Base-by-base conservation (phyloP, 2,113 vertebrate genomes). In the Phrynosoma platyrhinos region DNA sequence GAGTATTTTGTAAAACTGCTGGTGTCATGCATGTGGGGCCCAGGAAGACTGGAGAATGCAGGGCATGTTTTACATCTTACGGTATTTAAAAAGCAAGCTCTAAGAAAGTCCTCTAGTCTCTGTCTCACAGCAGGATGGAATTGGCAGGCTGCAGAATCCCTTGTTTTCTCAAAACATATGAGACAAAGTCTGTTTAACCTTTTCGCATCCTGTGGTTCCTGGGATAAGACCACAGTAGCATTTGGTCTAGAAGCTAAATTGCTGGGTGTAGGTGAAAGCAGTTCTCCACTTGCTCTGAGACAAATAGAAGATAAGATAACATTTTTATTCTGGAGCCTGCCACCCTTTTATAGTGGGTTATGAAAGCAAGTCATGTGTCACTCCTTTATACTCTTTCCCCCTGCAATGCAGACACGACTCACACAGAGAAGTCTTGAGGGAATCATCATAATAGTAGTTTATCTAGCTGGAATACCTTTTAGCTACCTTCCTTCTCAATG, bases 21-120 rank as follows among this genome's bases (percentile, higher is more conserved):
- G 10, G 32, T 16, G 4, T 30, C 23, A 16, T 10, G 92, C 93
- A 94, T 94, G 94, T 95, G 94, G 96, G 96, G 95, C 75, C 89
- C 97, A 97, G 97, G 97, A 97, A 97, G 92, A 96, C 96, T 96
- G 92, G 90, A 94, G 96, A 97, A 96, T 95, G 80, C 92, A 79
- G 91, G 91, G 89, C 92, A 94, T 74, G 90, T 88, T 83, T 93
- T 97, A 95, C 97, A 96, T 97, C 97, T 97, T 97, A 97, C 96
- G 94, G 95, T 95, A 94, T 93, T 92, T 21, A 40, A 80, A 80
- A 94, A 97, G 96, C 97, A 97, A 97, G 95, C 92, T 90, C 88
- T 95, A 96, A 96, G 96, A 91, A 92, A 91, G 36, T 95, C 95
- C 95, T 97, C 96, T 96, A 90, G 97, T 96, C 96, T 96, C 92